Evolutionary conservation across 2,888 invertebrate genomes (phyloP).

Genomic region (Leuctra nigra): DNA sequence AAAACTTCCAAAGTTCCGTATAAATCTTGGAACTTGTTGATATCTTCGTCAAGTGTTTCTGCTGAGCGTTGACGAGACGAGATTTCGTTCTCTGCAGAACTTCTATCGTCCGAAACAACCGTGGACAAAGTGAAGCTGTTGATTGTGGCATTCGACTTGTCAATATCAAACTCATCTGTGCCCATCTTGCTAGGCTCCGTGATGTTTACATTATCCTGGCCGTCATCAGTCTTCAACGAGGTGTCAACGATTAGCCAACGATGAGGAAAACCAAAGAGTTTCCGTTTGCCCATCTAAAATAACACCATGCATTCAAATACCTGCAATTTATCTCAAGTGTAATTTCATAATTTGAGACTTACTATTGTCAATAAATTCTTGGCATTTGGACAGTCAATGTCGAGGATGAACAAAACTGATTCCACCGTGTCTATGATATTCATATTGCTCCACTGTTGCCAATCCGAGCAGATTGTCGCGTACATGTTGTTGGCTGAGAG

Average conservation of each 20-base stretch:
- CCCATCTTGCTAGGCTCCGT: neutral
- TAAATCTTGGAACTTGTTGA: neutral
- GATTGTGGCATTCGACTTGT: neutral
- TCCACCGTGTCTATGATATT: neutral
- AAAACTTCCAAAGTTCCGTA: constrained; percentile 10
- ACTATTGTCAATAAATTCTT: neutral
- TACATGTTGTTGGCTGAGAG: neutral
- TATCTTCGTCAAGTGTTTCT: neutral
- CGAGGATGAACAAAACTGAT: neutral
- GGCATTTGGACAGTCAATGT: constrained; percentile 1
- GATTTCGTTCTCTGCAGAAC: neutral
- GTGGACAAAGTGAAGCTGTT: neutral
- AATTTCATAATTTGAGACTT: neutral
- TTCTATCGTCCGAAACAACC: neutral
- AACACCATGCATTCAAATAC: neutral
- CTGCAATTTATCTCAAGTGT: neutral
- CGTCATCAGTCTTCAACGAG: neutral
- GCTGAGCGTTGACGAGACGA: too few relatives aligned
- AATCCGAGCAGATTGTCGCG: neutral
- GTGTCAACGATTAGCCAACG: constrained; percentile 42
- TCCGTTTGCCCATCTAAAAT: constrained; percentile 42
- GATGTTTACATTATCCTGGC: neutral
- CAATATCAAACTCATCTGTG: neutral
- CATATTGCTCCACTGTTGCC: neutral
- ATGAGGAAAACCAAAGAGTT: constrained; percentile 46